These are phyloP conservation scores for Diploptera punctata DNA, from an alignment of 2,888 invertebrate species.

Conservation along the genomic window DNA sequence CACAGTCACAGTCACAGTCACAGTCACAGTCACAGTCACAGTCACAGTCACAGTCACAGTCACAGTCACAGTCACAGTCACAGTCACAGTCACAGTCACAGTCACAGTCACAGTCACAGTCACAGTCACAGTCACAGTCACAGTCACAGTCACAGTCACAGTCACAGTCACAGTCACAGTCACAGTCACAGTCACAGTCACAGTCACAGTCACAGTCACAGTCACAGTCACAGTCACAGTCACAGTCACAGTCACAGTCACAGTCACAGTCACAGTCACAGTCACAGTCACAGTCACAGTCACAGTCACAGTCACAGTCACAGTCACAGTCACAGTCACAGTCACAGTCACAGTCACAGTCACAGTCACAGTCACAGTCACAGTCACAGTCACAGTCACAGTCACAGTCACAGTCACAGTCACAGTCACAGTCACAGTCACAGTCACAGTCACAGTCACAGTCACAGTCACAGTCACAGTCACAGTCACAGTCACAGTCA, in stretches of 20 bases:
- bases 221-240: constrained; percentile 27
- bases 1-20: constrained; percentile 28
- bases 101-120: not conserved
- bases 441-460: not conserved
- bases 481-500: not conserved
- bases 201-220: constrained; percentile 29
- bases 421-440: constrained; percentile 3
- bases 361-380: constrained; percentile 23
- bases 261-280: constrained; percentile 13
- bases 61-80: not conserved
- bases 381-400: constrained; percentile 26
- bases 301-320: not conserved
- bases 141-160: not conserved
- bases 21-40: constrained; percentile 27
- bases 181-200: constrained; percentile 13
- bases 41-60: constrained; percentile 18
- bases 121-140: not conserved
- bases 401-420: constrained; percentile 15
- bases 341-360: constrained; percentile 27
- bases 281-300: constrained; percentile 1
- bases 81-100: not conserved
- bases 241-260: constrained; percentile 19
- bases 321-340: constrained; percentile 24
- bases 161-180: not conserved
- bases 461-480: constrained; percentile 14